Percentiles rank a stretch among this genome's conserved stretches.
Evolutionary conservation across 2,113 vertebrate species (phyloP).

Genomic region (Phodopus roborovskii): DNA sequence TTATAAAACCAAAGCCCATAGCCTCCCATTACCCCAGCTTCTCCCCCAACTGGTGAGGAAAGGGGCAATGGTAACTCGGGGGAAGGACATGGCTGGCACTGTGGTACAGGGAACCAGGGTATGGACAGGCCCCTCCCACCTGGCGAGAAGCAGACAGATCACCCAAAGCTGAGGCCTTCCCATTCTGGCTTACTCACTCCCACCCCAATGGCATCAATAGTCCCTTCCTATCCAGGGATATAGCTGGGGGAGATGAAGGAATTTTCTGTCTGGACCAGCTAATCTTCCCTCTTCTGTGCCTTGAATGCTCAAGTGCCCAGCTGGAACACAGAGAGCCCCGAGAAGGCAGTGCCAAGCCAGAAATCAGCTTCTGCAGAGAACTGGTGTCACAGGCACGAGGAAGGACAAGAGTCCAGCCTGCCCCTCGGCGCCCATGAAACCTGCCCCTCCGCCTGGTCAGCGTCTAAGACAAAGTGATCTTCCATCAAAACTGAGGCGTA

Average conservation of each 20-base stretch:
- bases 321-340: slow-evolving; percentile 19
- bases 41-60: slow-evolving; percentile 30
- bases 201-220: background rate
- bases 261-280: slow-evolving; percentile 19
- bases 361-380: slow-evolving; percentile 18
- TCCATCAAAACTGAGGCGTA: slow-evolving; percentile 42
- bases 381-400: background rate
- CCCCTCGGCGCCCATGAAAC: background rate
- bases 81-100: slow-evolving; percentile 69
- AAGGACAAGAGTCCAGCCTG: background rate
- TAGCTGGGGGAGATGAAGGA: background rate
- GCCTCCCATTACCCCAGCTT: slow-evolving; percentile 42
- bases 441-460: background rate
- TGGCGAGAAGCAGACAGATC: slow-evolving; percentile 66
- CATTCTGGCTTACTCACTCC: background rate
- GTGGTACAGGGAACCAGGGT: slow-evolving; percentile 55
- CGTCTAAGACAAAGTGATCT: slow-evolving; percentile 45
- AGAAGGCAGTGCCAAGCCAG: slow-evolving; percentile 8
- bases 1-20: slow-evolving; percentile 79
- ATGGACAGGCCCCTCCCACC: slow-evolving; percentile 38
- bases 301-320: slow-evolving; percentile 37
- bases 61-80: background rate
- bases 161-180: slow-evolving; percentile 28
- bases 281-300: slow-evolving; percentile 13
- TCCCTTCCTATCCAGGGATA: slow-evolving; percentile 42